These are phyloP conservation scores for Drosophila ohnishii DNA, from an alignment of 1,140 invertebrate genomes.

Conservation along the genomic window DNA sequence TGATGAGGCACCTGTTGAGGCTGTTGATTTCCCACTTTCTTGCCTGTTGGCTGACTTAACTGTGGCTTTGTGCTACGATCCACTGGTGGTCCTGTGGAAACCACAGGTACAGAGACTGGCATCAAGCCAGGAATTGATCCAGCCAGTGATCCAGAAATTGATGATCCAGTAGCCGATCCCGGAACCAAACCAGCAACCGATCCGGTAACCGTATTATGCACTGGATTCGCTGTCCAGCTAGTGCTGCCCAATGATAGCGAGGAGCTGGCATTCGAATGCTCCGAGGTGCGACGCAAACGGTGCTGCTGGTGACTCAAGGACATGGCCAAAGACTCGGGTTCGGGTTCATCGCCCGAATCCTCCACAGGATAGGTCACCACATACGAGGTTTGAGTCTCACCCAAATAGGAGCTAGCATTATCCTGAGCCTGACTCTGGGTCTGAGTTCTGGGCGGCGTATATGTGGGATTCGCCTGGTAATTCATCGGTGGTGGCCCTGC, in stretches of 20 bases:
- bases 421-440: background rate
- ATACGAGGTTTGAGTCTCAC: slow-evolving; percentile 65
- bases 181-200: background rate
- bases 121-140: background rate
- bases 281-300: slow-evolving; percentile 54
- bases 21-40: slow-evolving; percentile 5
- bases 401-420: slow-evolving; percentile 25
- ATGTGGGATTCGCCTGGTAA: slow-evolving; percentile 59
- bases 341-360: slow-evolving; percentile 66
- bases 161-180: background rate
- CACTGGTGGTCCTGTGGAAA: slow-evolving; percentile 32
- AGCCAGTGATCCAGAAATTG: background rate
- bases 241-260: slow-evolving; percentile 56
- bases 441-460: slow-evolving; percentile 40
- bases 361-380: slow-evolving; percentile 77
- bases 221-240: slow-evolving; percentile 77
- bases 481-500: background rate
- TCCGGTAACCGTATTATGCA: slow-evolving; percentile 41
- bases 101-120: background rate
- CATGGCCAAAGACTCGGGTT: slow-evolving; percentile 36
- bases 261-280: slow-evolving; percentile 69
- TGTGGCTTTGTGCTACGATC: slow-evolving; percentile 58
- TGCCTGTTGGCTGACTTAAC: background rate
- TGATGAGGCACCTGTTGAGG: background rate
- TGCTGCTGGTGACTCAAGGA: slow-evolving; percentile 17